phyloP scores from a whole-genome alignment of 2,113 vertebrate genomes.

The Platycercus adscitus region DNA sequence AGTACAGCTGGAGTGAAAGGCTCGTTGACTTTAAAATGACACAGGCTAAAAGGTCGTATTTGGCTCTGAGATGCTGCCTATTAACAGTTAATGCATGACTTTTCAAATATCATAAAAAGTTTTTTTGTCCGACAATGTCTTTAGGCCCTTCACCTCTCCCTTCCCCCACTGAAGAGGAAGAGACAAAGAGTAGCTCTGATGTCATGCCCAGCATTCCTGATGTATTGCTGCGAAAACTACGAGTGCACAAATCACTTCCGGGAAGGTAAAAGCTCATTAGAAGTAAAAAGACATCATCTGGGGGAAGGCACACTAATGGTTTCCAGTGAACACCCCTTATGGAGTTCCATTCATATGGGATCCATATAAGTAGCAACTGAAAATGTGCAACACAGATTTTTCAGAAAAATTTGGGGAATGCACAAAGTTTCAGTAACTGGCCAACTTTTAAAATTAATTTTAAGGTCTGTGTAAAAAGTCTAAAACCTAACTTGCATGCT shows the following conservation, averaged over 20 bases:
- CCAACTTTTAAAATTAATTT: not conserved
- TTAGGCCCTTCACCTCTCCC: conserved; percentile 78
- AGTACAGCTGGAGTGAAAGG: not conserved
- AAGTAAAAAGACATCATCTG: not conserved
- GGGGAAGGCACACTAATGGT: not conserved
- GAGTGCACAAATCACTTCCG: conserved; percentile 87
- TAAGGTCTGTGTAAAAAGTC: not conserved
- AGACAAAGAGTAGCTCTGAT: conserved; percentile 82
- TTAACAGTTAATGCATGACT: not conserved
- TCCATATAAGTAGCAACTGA: not conserved
- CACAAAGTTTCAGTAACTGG: not conserved
- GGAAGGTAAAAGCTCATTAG: conserved; percentile 81
- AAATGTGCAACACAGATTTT: not conserved
- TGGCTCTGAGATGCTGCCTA: not conserved
- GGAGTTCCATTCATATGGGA: not conserved
- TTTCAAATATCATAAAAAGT: not conserved
- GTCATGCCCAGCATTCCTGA: conserved; percentile 96
- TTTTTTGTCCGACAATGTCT: not conserved
- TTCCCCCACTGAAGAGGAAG: conserved; percentile 75
- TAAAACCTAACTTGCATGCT: not conserved
- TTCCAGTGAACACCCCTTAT: not conserved
- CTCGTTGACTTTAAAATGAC: not conserved
- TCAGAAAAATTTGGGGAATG: not conserved
- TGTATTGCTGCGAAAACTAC: conserved; percentile 89
- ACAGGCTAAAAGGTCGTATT: not conserved